Evolutionary conservation across 2,113 vertebrate genomes (phyloP), one percentile per base, ranked within the genome.

Genomic region (Oryzias celebensis): DNA sequence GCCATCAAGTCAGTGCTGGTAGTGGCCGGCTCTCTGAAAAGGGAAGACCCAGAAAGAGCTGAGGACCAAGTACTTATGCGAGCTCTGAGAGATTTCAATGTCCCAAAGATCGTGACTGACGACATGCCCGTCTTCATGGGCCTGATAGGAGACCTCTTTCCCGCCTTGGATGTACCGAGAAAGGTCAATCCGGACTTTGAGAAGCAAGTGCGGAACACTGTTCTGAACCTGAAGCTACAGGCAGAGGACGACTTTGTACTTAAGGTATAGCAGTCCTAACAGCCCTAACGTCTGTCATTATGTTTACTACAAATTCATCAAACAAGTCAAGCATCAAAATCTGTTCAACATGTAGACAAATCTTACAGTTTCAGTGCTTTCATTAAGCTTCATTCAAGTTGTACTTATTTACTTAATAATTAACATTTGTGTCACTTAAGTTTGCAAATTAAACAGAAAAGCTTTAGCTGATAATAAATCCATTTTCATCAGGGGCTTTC

Each of bases 31-130:
- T 95, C 96, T 15, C 90, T 98, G 57, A 98, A 96, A 53, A 90
- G 96, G 55, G 93, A 90, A 0, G 96, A 99, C 78, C 95, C 95
- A 0, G 89, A 75, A 7, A 88, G 93, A 2, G 94, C 95, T 0
- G 97, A 99, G 81, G 96, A 98, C 65, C 96, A 99, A 84, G 94
- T 98, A 14, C 89, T 99, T 59, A 97, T 98, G 97, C 91, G 96
- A 65, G 95, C 96, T 0, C 89, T 99, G 36, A 87, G 97, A 14
- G 97, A 98, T 84, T 98, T 98, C 63, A 99, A 99, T 74, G 70
- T 97, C 62, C 96, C 97, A 17, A 99, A 98, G 89, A 93, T 99
- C 0, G 94, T 97, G 82, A 96, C 94, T 0, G 94, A 98, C 0
- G 97, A 99, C 24, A 81, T 98, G 89, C 95, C 96, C 0, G 94